Evolutionary conservation across 2,113 vertebrate genomes (phyloP), one percentile per base, ranked within the genome.

Genomic region (Gymnorhina tibicen): DNA sequence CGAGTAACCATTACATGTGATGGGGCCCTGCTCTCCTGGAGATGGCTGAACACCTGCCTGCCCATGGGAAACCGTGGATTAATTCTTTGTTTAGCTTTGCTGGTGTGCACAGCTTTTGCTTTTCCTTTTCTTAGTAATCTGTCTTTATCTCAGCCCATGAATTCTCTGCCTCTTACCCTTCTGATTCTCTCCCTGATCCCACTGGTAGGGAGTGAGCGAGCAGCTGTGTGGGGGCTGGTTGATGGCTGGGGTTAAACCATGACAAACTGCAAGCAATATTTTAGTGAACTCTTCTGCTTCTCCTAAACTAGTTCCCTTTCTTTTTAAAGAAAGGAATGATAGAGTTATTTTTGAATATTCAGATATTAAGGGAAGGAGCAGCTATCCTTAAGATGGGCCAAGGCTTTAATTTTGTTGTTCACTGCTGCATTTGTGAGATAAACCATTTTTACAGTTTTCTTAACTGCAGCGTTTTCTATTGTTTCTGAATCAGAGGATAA

Each of bases 1-100:
- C 1, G 0, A 85, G 20, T 58, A 16, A 49, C 20, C 20, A 9
- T 32, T 14, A 11, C 13, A 9, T 1, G 3, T 35, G 62, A 17
- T 59, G 21, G 10, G 2, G 6, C 2, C 37, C 10, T 21, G 21
- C 52, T 67, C 32, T 42, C 16, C 32, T 67, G 72, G 72, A 2
- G 1, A 35, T 35, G 23, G 62, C 35, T 18, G 16, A 26, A 49
- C 32, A 35, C 32, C 44, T 67, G 11, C 32, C 62, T 21, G 21
- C 35, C 62, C 37, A 5, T 59, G 35, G 52, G 16, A 50, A 58
- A 10, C 52, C 26, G 13, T 16, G 44, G 42, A 67, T 50, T 3
- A 11, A 26, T 32, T 50, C 26, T 6, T 59, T 50, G 26, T 16
- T 58, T 67, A 35, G 26, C 20, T 58, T 35, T 76, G 52, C 44